A percentile compares a stretch with the other conserved stretches of the same genome.
phyloP scores from a whole-genome alignment of 2,888 invertebrate species.

The Catocala fraxini region DNA sequence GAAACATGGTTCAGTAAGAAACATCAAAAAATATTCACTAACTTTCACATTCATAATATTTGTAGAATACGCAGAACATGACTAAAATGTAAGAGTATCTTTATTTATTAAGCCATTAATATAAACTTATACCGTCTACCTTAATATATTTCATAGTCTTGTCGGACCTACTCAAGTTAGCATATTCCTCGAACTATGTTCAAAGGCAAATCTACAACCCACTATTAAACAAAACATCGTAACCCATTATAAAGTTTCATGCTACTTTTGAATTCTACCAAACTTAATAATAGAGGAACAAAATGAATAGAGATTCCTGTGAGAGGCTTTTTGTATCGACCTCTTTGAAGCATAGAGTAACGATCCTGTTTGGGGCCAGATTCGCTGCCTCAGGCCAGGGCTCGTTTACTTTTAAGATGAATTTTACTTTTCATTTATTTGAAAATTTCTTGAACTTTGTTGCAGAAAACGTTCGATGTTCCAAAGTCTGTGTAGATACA shows the following conservation, averaged over 20 bases:
- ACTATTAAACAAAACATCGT: slow-evolving; percentile 24
- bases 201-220: slow-evolving; percentile 22
- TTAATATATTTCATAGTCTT: background rate
- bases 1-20: too few species aligned
- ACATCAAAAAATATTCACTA: too few species aligned
- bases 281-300: slow-evolving; percentile 62
- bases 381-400: slow-evolving; percentile 47
- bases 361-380: slow-evolving; percentile 58
- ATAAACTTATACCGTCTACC: background rate
- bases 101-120: too few species aligned
- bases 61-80: too few species aligned
- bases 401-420: slow-evolving; percentile 48
- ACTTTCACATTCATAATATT: too few species aligned
- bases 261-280: slow-evolving; percentile 44
- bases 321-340: slow-evolving; percentile 57
- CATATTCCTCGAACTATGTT: slow-evolving; percentile 1
- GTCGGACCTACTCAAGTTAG: background rate
- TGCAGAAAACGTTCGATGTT: slow-evolving; percentile 27
- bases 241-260: slow-evolving; percentile 50
- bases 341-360: slow-evolving; percentile 55
- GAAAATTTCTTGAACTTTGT: slow-evolving; percentile 40
- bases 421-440: slow-evolving; percentile 46
- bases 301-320: slow-evolving; percentile 59
- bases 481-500: background rate
- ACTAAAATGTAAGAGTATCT: too few species aligned